Conservation (phyloP, 2,888 invertebrate species). For the Malthinus seriepunctatus region DNA sequence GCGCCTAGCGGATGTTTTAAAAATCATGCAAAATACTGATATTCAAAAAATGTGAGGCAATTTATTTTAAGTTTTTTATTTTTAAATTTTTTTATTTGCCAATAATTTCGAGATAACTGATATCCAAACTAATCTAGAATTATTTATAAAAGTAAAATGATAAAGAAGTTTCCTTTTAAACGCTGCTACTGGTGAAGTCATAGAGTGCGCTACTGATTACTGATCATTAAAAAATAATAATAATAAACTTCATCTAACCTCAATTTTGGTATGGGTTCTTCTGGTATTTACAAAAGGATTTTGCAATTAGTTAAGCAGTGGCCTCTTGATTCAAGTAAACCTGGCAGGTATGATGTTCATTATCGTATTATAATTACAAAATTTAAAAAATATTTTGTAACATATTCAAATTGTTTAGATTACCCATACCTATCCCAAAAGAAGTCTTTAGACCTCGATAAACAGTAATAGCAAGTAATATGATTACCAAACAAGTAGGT, state of each 20-base stretch:
- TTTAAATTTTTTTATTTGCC: too few species aligned
- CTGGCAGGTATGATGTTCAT: constrained; percentile 64
- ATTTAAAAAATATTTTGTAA: too few species aligned
- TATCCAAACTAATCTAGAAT: not conserved
- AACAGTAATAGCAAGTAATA: too few species aligned
- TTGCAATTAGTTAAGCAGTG: constrained; percentile 75
- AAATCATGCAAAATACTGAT: not conserved
- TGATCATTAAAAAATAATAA: too few species aligned
- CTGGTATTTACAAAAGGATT: constrained; percentile 69
- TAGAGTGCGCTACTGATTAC: not conserved
- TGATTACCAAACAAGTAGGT: too few species aligned
- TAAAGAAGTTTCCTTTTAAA: not conserved
- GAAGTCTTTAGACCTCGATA: too few species aligned
- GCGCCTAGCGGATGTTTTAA: not conserved
- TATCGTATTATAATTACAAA: not conserved
- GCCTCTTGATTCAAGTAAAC: constrained; percentile 75
- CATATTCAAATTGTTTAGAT: too few species aligned
- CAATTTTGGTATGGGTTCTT: constrained; percentile 30
- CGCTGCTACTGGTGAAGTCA: not conserved
- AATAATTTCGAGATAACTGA: not conserved
- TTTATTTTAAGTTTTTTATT: not conserved
- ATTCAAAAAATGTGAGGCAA: not conserved
- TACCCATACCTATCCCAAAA: too few species aligned
- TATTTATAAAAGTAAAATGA: not conserved
- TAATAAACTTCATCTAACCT: not conserved